Conservation (phyloP, 2,113 vertebrate genomes). For the Corythaeola cristata region DNA sequence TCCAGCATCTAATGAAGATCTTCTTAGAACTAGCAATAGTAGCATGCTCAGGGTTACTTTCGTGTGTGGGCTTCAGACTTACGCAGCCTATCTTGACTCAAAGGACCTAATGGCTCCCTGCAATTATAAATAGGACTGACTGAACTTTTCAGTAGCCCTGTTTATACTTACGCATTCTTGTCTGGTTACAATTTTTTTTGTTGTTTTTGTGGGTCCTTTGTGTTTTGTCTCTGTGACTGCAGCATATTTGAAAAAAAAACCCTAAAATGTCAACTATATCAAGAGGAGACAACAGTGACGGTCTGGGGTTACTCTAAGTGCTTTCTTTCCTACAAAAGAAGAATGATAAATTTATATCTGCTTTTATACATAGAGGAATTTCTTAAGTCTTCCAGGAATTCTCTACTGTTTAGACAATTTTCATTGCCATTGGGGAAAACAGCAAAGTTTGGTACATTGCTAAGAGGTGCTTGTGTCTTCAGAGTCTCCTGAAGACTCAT, state of each 20-base stretch:
- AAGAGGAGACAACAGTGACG: not conserved
- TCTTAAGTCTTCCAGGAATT: not conserved
- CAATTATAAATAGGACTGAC: not conserved
- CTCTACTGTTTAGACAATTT: not conserved
- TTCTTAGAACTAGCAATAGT: not conserved
- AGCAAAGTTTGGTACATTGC: not conserved
- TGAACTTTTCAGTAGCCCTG: not conserved
- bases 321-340: not conserved
- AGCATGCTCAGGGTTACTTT: not conserved
- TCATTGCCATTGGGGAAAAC: not conserved
- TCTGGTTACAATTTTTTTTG: not conserved
- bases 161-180: constrained; percentile 17
- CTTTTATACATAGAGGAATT: not conserved
- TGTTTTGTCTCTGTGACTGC: not conserved
- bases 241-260: not conserved
- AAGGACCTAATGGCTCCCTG: not conserved
- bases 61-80: not conserved
- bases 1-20: not conserved
- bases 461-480: not conserved
- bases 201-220: not conserved
- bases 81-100: not conserved
- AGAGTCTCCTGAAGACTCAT: not conserved
- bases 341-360: not conserved
- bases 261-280: not conserved
- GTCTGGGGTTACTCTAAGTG: not conserved